Evolutionary conservation across 2,113 vertebrate species (phyloP).

Genomic region (Petromus typicus): DNA sequence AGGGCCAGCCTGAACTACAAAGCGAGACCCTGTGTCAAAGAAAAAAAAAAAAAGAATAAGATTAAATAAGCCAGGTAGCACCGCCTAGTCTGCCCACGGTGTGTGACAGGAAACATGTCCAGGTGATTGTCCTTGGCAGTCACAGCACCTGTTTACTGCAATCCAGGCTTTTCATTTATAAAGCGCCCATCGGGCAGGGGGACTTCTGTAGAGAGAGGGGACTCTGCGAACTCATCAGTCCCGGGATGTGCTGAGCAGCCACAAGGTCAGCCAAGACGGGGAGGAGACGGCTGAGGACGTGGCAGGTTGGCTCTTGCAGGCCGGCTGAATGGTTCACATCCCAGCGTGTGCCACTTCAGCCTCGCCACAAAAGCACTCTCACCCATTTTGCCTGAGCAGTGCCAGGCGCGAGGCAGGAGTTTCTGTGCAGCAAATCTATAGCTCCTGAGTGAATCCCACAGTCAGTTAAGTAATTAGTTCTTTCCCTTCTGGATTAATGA

Average conservation of each 20-base stretch:
- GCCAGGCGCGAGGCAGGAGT: background rate
- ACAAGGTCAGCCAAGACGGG: background rate
- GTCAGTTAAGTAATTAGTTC: background rate
- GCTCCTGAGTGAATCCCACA: background rate
- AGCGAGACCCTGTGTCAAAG: no score
- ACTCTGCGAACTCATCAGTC: background rate
- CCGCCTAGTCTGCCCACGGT: conserved; percentile 60
- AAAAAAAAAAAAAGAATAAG: background rate
- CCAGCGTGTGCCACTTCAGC: background rate
- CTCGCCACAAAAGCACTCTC: background rate
- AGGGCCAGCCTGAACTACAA: no score
- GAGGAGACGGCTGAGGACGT: background rate
- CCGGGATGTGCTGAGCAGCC: conserved; percentile 33
- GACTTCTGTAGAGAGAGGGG: conserved; percentile 66
- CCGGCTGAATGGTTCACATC: conserved; percentile 42
- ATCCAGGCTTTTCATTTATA: conserved; percentile 76
- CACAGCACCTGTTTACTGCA: conserved; percentile 70
- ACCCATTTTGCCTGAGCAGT: conserved; percentile 19
- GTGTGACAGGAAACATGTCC: conserved; percentile 63
- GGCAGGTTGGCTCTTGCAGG: background rate
- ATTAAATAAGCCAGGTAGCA: background rate
- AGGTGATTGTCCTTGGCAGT: conserved; percentile 69
- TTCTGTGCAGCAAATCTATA: background rate
- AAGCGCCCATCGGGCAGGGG: conserved; percentile 62
- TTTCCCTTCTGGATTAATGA: background rate